Conservation (phyloP, 2,113 vertebrate genomes). For the Grammomys surdaster region DNA sequence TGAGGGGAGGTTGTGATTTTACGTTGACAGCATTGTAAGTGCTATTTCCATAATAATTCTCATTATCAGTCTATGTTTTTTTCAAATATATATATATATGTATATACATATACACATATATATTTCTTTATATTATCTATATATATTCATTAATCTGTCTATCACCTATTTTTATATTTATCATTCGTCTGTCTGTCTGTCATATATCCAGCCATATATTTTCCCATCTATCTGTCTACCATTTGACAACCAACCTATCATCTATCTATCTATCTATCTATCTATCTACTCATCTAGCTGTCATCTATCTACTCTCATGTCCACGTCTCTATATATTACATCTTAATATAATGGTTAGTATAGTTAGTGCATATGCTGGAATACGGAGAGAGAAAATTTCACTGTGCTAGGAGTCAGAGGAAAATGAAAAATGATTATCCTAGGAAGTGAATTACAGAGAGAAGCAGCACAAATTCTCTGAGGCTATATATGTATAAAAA, state of each 20-base stretch:
- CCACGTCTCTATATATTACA: neutral
- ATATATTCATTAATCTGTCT: neutral
- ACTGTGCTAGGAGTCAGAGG: neutral
- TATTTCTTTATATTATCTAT: neutral
- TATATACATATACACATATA: neutral
- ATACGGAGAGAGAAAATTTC: neutral
- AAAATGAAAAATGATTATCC: neutral
- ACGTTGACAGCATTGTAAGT: neutral
- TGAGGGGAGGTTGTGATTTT: neutral
- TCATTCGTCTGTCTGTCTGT: neutral
- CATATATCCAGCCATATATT: neutral
- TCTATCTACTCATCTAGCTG: neutral
- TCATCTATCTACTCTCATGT: neutral
- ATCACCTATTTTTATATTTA: neutral
- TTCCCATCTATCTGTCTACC: neutral
- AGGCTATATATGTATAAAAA: neutral
- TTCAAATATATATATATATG: neutral
- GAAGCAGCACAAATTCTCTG: neutral
- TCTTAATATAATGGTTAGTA: neutral
- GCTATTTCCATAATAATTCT: neutral
- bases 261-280: neutral
- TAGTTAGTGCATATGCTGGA: neutral
- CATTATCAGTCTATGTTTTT: neutral
- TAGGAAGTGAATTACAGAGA: slow-evolving; percentile 13
- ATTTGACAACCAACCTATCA: neutral